A percentile compares a stretch with the other conserved stretches of the same genome.
These are phyloP conservation scores for Platycnemis pennipes DNA, from an alignment of 2,888 invertebrate genomes.

Conservation along the genomic window DNA sequence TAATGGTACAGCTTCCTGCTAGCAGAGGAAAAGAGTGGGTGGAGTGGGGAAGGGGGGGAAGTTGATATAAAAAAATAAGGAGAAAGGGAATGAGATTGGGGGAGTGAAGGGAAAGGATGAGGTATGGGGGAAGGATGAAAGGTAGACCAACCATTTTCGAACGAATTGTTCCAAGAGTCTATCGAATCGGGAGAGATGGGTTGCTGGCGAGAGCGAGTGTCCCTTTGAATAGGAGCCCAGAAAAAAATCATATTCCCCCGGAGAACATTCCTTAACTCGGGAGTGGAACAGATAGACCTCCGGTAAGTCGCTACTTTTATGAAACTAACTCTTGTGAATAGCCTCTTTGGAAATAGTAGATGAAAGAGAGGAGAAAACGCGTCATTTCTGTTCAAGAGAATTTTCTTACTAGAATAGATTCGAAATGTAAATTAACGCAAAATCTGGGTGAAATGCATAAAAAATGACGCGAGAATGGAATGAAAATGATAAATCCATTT, in stretches of 20 bases:
- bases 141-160: neutral
- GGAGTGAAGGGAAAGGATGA: constrained; percentile 68
- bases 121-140: constrained; percentile 57
- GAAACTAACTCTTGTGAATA: neutral
- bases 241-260: neutral
- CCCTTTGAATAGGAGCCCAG: neutral
- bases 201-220: neutral
- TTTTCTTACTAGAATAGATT: too few relatives aligned
- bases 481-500: too few relatives aligned
- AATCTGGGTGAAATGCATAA: too few relatives aligned
- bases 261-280: neutral
- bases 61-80: neutral
- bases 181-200: neutral
- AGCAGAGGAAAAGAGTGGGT: neutral
- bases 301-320: neutral
- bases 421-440: too few relatives aligned
- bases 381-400: neutral
- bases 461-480: too few relatives aligned
- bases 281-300: neutral
- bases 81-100: constrained; percentile 69
- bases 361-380: neutral
- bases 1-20: constrained; percentile 32
- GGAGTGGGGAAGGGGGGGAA: constrained; percentile 7
- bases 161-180: neutral
- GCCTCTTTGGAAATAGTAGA: neutral